Evolutionary conservation across 2,113 vertebrate species (phyloP), one percentile per base, ranked within the genome.

Genomic region (Neodontobutis hainanensis): DNA sequence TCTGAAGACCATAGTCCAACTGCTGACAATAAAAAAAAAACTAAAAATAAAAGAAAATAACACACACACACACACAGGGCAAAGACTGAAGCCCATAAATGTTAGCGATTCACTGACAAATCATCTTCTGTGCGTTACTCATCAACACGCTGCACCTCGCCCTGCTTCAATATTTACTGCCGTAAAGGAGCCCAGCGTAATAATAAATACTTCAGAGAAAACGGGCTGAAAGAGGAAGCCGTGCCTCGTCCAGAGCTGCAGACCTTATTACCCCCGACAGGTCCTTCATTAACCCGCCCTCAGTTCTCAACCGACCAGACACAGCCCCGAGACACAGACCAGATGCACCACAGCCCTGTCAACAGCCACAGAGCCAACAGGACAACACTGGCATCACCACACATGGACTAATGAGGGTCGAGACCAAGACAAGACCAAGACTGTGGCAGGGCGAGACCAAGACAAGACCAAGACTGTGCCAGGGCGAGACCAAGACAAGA

Each of bases 211-310:
- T 47, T 44, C 40, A 53, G 66, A 7, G 19, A 64, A 34, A 56
- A 48, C 43, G 68, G 43, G 49, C 10, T 60, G 68, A 42, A 80
- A 70, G 66, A 84, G 82, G 79, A 84, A 82, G 68, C 74, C 68
- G 74, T 61, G 77, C 80, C 47, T 67, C 57, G 69, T 75, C 80
- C 73, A 82, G 75, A 53, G 11, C 78, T 87, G 86, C 78, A 72
- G 84, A 78, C 27, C 85, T 91, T 86, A 91, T 91, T 91, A 81
- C 75, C 78, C 84, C 77, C 92, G 93, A 94, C 90, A 94, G 88
- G 78, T 90, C 82, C 86, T 95, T 93, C 90, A 94, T 94, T 94
- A 93, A n/a, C 3, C 85, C 82, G 75, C 55, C 77, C 86, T 78
- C 86, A 85, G 86, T 88, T 91, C 85, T 92, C 92, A 91, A 88